phyloP scores from a whole-genome alignment of 2,113 vertebrate genomes.

The Edolisoma coerulescens region DNA sequence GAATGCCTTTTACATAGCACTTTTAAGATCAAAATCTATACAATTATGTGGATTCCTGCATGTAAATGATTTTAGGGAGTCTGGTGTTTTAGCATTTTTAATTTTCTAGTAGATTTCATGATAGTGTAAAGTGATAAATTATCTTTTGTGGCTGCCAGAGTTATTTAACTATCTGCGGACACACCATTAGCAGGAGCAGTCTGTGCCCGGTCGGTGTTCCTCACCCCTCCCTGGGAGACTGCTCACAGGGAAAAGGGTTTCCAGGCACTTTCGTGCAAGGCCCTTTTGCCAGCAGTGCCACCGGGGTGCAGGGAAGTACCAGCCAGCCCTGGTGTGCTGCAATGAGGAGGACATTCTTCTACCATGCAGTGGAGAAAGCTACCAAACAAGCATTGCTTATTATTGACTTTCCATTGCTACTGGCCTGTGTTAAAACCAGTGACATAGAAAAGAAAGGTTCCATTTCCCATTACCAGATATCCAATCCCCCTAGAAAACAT shows the following conservation, averaged over 20 bases:
- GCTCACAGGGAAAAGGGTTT: background rate
- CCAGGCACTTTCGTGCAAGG: background rate
- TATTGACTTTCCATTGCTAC: constrained; percentile 30
- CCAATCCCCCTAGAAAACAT: constrained; percentile 63
- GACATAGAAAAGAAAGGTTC: constrained; percentile 55
- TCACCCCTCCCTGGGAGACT: background rate
- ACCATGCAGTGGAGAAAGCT: background rate
- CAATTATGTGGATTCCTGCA: constrained; percentile 61
- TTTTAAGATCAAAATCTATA: constrained; percentile 60
- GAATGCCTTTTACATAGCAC: constrained; percentile 37
- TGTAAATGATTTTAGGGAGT: constrained; percentile 59
- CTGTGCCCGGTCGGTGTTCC: background rate
- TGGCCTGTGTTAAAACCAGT: constrained; percentile 36
- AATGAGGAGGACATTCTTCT: background rate
- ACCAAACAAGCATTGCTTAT: background rate
- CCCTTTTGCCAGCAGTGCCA: background rate
- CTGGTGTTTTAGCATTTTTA: constrained; percentile 53
- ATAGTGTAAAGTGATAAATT: constrained; percentile 54
- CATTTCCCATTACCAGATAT: constrained; percentile 63
- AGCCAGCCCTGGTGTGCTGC: accelerated
- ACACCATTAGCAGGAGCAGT: background rate
- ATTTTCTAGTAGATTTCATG: constrained; percentile 57
- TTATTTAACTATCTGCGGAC: constrained; percentile 41
- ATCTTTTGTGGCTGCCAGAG: constrained; percentile 16
- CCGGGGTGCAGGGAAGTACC: accelerated